Conservation (phyloP, 2,797 vertebrate species). For the Mormyrus hasselquistii region DNA sequence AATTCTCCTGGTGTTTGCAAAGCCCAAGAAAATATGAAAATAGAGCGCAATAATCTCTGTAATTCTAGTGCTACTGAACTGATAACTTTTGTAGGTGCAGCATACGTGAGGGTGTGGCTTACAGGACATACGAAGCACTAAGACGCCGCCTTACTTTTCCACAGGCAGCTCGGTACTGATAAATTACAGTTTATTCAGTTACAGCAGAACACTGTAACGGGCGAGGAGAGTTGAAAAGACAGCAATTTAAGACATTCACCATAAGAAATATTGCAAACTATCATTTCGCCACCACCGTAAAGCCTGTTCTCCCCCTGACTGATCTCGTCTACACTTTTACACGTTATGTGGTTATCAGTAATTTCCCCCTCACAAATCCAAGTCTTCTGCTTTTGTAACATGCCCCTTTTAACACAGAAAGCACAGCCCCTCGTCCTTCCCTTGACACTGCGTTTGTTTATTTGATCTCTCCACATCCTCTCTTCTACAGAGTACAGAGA, state of each 20-base stretch:
- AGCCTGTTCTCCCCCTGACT: background rate
- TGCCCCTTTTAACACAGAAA: background rate
- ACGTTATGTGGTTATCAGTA: background rate
- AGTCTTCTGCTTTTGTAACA: background rate
- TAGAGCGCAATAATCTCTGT: constrained; percentile 26
- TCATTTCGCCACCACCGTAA: background rate
- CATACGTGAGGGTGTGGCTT: background rate
- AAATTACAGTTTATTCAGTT: too few relatives aligned
- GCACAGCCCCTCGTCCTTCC: background rate
- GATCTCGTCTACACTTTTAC: background rate
- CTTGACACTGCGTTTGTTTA: background rate
- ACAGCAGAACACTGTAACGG: background rate
- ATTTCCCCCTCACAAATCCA: background rate
- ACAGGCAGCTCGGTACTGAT: background rate
- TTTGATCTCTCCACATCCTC: background rate
- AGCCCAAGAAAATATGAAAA: constrained; percentile 29
- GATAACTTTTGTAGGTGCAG: constrained; percentile 1
- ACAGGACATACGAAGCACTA: background rate
- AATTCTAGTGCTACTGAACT: constrained; percentile 21
- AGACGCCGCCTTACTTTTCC: background rate
- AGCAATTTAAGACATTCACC: background rate
- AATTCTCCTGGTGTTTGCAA: constrained; percentile 29
- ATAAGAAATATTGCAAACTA: background rate
- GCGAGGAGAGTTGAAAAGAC: background rate
- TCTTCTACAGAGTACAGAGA: background rate